Evolutionary conservation across 2,888 invertebrate genomes (phyloP).

Genomic region (Heteromyza rotundicornis): DNA sequence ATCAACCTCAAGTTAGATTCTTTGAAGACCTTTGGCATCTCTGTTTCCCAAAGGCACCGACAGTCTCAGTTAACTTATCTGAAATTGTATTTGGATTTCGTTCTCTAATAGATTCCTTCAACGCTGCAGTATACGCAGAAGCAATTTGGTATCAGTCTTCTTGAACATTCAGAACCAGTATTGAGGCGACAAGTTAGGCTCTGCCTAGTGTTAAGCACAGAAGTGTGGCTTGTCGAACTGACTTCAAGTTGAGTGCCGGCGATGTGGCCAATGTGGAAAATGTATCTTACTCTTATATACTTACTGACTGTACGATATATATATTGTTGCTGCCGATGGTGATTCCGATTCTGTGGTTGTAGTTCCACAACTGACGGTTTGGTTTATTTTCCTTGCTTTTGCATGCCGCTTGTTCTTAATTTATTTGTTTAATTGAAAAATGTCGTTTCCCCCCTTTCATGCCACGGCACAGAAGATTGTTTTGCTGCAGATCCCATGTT

Average conservation of each 20-base stretch:
- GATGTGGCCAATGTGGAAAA: too few relatives aligned
- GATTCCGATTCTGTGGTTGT: conserved; percentile 15
- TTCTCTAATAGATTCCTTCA: conserved; percentile 6
- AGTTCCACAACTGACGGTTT: conserved; percentile 25
- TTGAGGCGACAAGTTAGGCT: neutral
- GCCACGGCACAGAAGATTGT: neutral
- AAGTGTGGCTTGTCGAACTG: too few relatives aligned
- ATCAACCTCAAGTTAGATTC: too few relatives aligned
- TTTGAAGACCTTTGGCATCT: too few relatives aligned
- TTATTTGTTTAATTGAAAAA: conserved; percentile 61
- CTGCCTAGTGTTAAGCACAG: neutral
- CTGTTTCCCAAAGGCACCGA: neutral
- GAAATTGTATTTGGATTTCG: conserved; percentile 7
- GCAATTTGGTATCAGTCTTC: neutral
- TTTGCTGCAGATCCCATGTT: conserved; percentile 23
- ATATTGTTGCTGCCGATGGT: conserved; percentile 11
- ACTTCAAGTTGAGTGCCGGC: too few relatives aligned
- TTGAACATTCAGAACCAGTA: neutral
- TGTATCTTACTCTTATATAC: too few relatives aligned
- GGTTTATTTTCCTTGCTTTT: neutral
- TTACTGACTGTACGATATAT: too few relatives aligned
- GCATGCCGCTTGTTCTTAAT: conserved; percentile 39
- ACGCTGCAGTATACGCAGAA: neutral
- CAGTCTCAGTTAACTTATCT: neutral
- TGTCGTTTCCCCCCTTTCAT: conserved; percentile 36